Evolutionary conservation across 2,888 invertebrate genomes (phyloP).

Genomic region (Troilus luridus): DNA sequence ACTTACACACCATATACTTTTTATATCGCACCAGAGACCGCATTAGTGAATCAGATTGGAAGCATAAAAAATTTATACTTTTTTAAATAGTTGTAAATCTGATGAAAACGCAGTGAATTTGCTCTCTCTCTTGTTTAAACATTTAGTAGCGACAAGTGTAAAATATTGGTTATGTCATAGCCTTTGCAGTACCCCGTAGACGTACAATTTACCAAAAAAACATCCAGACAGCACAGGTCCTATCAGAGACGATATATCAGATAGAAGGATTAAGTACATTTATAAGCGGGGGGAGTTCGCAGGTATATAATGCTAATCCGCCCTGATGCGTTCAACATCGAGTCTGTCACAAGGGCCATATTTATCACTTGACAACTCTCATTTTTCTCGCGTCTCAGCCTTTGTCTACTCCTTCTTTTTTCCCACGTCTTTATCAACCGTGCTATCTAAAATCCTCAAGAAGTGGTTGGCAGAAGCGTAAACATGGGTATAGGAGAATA

Average conservation of each 20-base stretch:
- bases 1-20: too few species aligned
- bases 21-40: too few species aligned
- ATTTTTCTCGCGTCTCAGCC: constrained; percentile 42
- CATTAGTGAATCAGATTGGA: too few species aligned
- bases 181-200: background rate
- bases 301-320: constrained; percentile 50
- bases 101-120: background rate
- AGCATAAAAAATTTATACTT: too few species aligned
- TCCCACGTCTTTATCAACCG: background rate
- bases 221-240: background rate
- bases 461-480: background rate
- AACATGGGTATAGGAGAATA: background rate
- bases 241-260: constrained; percentile 35
- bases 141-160: background rate
- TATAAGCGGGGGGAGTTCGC: constrained; percentile 12
- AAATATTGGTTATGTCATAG: background rate
- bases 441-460: background rate
- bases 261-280: background rate
- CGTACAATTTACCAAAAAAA: background rate
- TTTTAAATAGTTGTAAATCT: too few species aligned
- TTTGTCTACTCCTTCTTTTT: constrained; percentile 28
- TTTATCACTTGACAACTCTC: constrained; percentile 34
- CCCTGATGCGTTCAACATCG: background rate
- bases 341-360: constrained; percentile 42
- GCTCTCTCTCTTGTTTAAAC: background rate